Conservation (phyloP, 2,797 vertebrate genomes). For the Darevskia mixta region DNA sequence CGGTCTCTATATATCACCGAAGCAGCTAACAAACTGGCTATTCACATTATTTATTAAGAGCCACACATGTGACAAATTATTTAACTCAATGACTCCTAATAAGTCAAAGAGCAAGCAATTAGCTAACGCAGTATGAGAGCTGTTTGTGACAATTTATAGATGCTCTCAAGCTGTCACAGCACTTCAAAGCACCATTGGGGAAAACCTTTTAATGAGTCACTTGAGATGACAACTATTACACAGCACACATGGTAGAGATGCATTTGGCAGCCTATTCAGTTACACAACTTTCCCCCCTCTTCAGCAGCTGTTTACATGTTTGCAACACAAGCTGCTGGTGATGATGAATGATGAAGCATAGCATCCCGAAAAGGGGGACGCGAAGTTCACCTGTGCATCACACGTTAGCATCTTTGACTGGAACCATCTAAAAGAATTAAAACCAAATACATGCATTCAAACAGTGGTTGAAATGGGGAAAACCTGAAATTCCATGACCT, state of each 20-base stretch:
- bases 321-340: slow-evolving; percentile 44
- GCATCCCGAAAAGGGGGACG: not conserved
- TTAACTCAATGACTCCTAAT: slow-evolving; percentile 91
- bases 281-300: slow-evolving; percentile 59
- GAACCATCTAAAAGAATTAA: slow-evolving; percentile 8
- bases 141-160: slow-evolving; percentile 93
- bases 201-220: slow-evolving; percentile 87
- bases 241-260: slow-evolving; percentile 87
- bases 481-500: slow-evolving; percentile 10
- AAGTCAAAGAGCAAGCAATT: slow-evolving; percentile 99
- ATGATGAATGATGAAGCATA: not conserved
- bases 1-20: slow-evolving; percentile 81
- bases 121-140: slow-evolving; percentile 91
- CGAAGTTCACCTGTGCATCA: not conserved
- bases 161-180: slow-evolving; percentile 85
- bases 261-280: slow-evolving; percentile 82
- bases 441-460: slow-evolving; percentile 11
- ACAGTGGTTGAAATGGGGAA: not conserved
- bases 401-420: not conserved
- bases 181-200: slow-evolving; percentile 90
- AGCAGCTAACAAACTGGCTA: slow-evolving; percentile 80
- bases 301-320: slow-evolving; percentile 77
- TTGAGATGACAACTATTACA: slow-evolving; percentile 90
- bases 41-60: slow-evolving; percentile 91
- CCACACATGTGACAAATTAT: slow-evolving; percentile 96